Percentiles rank a stretch among this genome's conserved stretches.
Evolutionary conservation across 2,113 vertebrate species (phyloP).

Genomic region (Eurystomus gularis): DNA sequence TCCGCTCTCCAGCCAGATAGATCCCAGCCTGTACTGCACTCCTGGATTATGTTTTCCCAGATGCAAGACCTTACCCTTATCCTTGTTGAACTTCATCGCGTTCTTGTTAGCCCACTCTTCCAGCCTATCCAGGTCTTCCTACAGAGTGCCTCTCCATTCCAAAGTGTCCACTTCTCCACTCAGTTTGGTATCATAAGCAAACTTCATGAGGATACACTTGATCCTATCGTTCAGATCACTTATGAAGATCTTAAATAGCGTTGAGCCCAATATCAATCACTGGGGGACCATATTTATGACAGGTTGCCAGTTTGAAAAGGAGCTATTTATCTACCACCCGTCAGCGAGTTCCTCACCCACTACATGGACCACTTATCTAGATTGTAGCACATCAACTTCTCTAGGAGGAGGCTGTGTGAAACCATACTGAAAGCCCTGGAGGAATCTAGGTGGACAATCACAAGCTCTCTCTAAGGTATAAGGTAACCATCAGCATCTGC

Average conservation of each 20-base stretch:
- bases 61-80: neutral
- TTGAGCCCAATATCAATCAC: neutral
- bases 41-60: neutral
- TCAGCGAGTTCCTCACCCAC: neutral
- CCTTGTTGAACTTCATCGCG: neutral
- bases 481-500: neutral
- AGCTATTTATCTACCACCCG: neutral
- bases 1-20: neutral
- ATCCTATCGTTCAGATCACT: neutral
- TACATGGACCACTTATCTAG: neutral
- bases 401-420: neutral
- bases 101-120: neutral
- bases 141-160: neutral
- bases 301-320: neutral
- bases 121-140: neutral
- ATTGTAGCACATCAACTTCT: neutral
- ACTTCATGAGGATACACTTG: neutral
- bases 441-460: neutral
- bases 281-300: neutral
- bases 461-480: neutral
- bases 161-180: neutral
- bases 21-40: neutral
- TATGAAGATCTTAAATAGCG: neutral
- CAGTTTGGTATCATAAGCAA: neutral
- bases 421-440: neutral